These are phyloP conservation scores for Phrynocephalus forsythii DNA, from an alignment of 2,797 vertebrate species.

Conservation along the genomic window DNA sequence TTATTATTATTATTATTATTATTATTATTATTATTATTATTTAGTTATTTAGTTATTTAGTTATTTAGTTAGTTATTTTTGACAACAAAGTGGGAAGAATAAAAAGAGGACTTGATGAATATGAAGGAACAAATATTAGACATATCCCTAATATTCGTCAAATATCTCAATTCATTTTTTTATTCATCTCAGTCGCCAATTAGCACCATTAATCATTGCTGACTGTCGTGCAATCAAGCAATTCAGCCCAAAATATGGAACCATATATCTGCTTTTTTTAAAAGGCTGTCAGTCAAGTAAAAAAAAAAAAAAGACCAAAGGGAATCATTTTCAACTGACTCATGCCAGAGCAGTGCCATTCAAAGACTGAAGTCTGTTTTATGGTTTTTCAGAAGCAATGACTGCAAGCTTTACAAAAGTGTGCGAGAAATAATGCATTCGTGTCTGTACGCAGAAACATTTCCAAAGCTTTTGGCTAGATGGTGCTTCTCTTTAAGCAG, in stretches of 20 bases:
- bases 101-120: no score
- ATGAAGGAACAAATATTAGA: no score
- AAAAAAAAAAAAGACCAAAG: conserved; percentile 11
- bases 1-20: no score
- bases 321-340: conserved; percentile 8
- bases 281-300: conserved; percentile 29
- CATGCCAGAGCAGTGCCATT: neutral
- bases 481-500: neutral
- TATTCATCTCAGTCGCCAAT: conserved; percentile 62
- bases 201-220: conserved; percentile 49
- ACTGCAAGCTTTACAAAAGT: neutral
- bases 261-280: conserved; percentile 36
- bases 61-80: no score
- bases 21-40: no score
- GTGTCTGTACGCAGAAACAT: neutral
- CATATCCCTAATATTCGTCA: no score
- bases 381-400: neutral
- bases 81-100: no score
- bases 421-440: neutral
- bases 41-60: no score
- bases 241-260: conserved; percentile 34
- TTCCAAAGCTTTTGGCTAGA: neutral
- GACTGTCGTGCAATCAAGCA: neutral
- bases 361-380: neutral
- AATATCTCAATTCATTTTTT: no score